Percentiles rank a stretch among this genome's conserved stretches.
These are phyloP conservation scores for Pogona vitticeps DNA, from an alignment of 2,113 vertebrate species.

Conservation along the genomic window DNA sequence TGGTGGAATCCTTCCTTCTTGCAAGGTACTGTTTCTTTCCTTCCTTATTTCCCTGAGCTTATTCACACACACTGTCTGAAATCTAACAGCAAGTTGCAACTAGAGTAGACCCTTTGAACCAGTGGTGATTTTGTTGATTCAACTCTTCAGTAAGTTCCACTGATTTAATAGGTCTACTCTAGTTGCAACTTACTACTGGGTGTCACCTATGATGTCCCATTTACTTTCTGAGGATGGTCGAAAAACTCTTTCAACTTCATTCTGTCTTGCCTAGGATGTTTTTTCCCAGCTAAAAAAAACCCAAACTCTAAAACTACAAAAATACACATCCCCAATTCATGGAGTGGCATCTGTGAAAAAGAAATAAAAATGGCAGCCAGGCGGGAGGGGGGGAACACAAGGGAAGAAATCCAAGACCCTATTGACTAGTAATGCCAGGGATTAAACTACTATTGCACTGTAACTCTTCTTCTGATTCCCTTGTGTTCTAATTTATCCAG, in stretches of 20 bases:
- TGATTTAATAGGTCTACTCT: too few species aligned
- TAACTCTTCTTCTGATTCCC: constrained; percentile 57
- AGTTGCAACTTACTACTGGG: too few species aligned
- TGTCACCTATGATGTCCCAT: not conserved
- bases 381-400: not conserved
- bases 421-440: not conserved
- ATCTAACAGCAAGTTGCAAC: too few species aligned
- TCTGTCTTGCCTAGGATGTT: not conserved
- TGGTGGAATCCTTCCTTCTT: not conserved
- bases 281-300: not conserved
- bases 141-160: too few species aligned
- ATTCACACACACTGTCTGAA: not conserved
- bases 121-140: too few species aligned
- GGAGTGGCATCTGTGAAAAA: not conserved
- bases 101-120: too few species aligned
- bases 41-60: not conserved
- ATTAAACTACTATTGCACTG: not conserved
- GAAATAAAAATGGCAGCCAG: not conserved
- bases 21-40: not conserved
- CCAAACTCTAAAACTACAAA: not conserved
- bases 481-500: constrained; percentile 59
- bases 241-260: not conserved
- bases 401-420: not conserved
- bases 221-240: not conserved
- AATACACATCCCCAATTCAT: not conserved